Evolutionary conservation across 2,113 vertebrate species (phyloP), one percentile per base, ranked within the genome.

Genomic region (Centropus unirufus): DNA sequence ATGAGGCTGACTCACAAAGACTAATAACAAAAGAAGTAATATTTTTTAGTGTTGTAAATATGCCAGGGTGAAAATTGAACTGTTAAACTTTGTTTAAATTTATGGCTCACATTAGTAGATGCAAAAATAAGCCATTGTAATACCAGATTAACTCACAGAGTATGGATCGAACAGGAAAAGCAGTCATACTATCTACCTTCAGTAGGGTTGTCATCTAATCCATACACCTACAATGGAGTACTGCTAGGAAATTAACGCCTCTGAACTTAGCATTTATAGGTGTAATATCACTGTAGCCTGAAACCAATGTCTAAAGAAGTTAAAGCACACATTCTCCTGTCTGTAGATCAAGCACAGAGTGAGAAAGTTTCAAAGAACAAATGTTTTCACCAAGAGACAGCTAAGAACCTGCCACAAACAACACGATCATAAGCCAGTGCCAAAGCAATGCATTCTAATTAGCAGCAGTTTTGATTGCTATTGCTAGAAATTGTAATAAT

Each of bases 21-120:
- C 21, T 32, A 78, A 66, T 40, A 93, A 92, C 18, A 44, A 90
- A 81, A 84, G 55, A 27, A 92, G 19, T 11, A 57, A 36, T 46
- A 57, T 30, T 59, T 89, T 81, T 75, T 49, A 90, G 58, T 34
- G 49, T 54, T 75, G 54, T 73, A 84, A 66, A 75, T 55, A 66
- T 12, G 20, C 58, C 86, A 76, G 52, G 16, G 78, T 47, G 78
- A 80, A 95, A 96, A 80, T 52, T 47, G 88, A 94, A 95, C 63
- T 42, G 66, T 89, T 70, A 69, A 67, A 68, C 18, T 59, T 66
- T 12, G 27, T 81, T 51, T 27, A 32, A 81, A 66, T 92, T 83
- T 84, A 27, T 92, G 86, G 58, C 58, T 82, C 39, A 32, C 54
- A 51, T 24, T 84, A 84, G 76, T 2, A 86, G 40, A 87, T 61